These are phyloP conservation scores for Trinorchestia longiramus DNA, from an alignment of 1,140 invertebrate species.

Conservation along the genomic window DNA sequence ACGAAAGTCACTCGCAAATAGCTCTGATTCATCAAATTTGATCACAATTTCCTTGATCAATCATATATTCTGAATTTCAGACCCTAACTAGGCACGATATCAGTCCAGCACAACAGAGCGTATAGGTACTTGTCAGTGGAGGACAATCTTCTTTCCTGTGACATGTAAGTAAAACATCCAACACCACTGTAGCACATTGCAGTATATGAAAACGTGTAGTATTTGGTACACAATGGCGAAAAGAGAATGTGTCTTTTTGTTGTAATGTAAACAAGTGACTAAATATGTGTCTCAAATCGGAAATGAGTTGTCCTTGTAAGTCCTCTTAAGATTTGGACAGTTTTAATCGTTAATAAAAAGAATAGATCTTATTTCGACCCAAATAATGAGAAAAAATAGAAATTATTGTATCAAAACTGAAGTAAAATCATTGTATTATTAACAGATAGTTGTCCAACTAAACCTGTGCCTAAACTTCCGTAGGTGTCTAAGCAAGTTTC, in stretches of 20 bases:
- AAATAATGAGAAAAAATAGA: too few relatives aligned
- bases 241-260: background rate
- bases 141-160: background rate
- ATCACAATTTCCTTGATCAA: background rate
- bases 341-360: too few relatives aligned
- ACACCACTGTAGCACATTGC: background rate
- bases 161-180: too few relatives aligned
- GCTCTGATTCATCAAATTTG: background rate
- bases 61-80: background rate
- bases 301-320: too few relatives aligned
- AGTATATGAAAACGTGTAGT: background rate
- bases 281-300: too few relatives aligned
- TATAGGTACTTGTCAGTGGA: background rate
- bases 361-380: too few relatives aligned
- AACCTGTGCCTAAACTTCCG: too few relatives aligned
- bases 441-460: too few relatives aligned
- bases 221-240: background rate
- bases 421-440: too few relatives aligned
- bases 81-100: background rate
- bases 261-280: background rate
- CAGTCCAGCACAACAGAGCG: background rate
- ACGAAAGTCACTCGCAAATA: background rate
- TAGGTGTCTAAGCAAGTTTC: too few relatives aligned
- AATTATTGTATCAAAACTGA: too few relatives aligned
- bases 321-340: too few relatives aligned